Base-by-base conservation (phyloP, 2,888 invertebrate genomes). In the Crepidodera aurea region DNA sequence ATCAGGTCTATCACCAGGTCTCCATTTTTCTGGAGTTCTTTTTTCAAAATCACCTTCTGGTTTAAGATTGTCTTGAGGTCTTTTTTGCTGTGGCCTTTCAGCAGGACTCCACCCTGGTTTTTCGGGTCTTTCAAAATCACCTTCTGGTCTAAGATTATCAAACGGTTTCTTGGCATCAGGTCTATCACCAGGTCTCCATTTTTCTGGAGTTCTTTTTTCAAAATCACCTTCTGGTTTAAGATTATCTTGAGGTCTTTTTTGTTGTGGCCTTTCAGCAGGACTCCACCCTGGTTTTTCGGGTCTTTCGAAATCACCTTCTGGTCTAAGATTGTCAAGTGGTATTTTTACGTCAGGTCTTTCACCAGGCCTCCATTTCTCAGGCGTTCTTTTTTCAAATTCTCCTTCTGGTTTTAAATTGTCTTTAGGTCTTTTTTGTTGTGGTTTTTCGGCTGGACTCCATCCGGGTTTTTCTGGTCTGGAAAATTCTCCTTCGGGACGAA, bases 211-310 rank as follows among this genome's bases (percentile, higher is more conserved):
- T 6, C 67, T 77, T 71, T 67, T 70, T 69, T 18, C 78, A 69
- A 82, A 86, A 1, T 85, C 84, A 1, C 86, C 87, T 76, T 85
- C 84, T 0, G 83, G 83, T 34, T 73, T 83, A 81, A 86, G 72
- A 67, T 84, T 89, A 71, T 90, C 89, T 77, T 86, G 85, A 57
- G 85, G 83, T 74, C 80, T 84, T 83, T 76, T 87, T 85, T 60
- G 83, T 82, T 77, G 71, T 0, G 83, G 80, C 48, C 83, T 73
- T 46, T 65, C 65, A 7, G 57, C 60, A 10, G 80, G 78, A 71
- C 74, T 60, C 68, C 72, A 77, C 51, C 69, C 61, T 25, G 74
- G 64, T 50, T 72, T 73, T 62, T 65, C 70, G 0, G 77, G 78
- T 32, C 73, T 70, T 64, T 76, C 77, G 66, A 80, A 81, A 15